Conservation (phyloP, 2,888 invertebrate species). For the Allolobophora icterica region DNA sequence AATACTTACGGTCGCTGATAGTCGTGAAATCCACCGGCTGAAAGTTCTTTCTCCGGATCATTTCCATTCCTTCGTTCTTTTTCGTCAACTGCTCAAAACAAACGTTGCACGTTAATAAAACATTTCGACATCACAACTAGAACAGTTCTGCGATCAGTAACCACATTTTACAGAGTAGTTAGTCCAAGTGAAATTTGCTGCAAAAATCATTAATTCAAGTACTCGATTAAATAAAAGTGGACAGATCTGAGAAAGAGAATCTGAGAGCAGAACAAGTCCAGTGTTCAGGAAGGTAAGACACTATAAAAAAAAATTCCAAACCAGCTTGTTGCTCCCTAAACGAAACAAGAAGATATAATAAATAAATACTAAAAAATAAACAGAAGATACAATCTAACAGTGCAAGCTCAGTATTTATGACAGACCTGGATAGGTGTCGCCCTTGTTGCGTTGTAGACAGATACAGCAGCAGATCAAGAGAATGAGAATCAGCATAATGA, state of each 20-base stretch:
- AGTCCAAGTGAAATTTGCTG: not conserved
- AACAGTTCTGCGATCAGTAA: not conserved
- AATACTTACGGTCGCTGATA: constrained; percentile 61
- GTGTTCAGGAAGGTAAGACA: too few relatives aligned
- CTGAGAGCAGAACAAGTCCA: not conserved
- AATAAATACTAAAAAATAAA: too few relatives aligned
- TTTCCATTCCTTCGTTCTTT: constrained; percentile 53
- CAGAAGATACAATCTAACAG: not conserved
- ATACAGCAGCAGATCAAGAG: constrained; percentile 48
- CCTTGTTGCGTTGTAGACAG: constrained; percentile 48
- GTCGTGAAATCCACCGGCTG: constrained; percentile 61
- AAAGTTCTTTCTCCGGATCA: constrained; percentile 61
- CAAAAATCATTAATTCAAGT: not conserved
- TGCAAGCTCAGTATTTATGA: not conserved
- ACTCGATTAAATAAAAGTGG: not conserved
- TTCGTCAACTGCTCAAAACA: constrained; percentile 54
- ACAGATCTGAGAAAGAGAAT: not conserved
- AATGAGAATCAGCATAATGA: constrained; percentile 46
- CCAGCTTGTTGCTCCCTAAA: not conserved
- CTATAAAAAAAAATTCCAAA: not conserved
- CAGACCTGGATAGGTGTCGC: constrained; percentile 48
- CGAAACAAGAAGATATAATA: not conserved
- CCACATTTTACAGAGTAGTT: not conserved
- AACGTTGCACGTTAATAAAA: not conserved
- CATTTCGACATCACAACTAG: not conserved